Conservation (phyloP, 2,797 vertebrate species). For the Crocidura indochinensis region DNA sequence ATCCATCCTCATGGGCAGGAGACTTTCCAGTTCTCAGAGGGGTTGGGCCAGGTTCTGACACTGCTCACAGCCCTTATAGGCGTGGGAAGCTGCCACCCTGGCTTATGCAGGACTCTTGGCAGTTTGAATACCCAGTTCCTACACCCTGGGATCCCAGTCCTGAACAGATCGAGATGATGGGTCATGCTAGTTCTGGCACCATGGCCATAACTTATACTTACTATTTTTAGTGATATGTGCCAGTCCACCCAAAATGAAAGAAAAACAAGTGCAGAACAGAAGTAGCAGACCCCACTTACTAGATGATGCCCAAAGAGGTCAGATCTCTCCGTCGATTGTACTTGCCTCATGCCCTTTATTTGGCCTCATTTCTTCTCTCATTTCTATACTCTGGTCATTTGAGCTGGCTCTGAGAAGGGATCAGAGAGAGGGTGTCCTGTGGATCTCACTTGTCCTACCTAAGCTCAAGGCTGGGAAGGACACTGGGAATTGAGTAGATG, state of each 20-base stretch:
- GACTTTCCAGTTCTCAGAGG: constrained; percentile 13
- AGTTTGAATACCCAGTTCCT: not conserved
- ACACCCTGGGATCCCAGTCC: not conserved
- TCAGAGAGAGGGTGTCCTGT: not conserved
- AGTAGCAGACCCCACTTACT: not conserved
- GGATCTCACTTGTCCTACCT: not conserved
- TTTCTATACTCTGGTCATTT: not conserved
- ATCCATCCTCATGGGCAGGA: not conserved
- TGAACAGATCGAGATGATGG: not conserved
- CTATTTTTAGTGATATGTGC: not conserved
- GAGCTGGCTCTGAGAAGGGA: not conserved
- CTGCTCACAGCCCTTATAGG: not conserved
- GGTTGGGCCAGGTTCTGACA: not conserved
- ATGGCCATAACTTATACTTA: not conserved
- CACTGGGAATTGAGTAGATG: too few relatives aligned
- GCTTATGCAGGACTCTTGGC: not conserved
- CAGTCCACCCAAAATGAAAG: not conserved
- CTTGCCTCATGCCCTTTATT: not conserved
- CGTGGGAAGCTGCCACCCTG: not conserved
- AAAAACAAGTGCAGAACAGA: not conserved
- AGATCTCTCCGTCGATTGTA: too few relatives aligned
- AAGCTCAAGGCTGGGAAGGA: not conserved
- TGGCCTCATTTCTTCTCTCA: not conserved
- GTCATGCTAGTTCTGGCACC: too few relatives aligned
- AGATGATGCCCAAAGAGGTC: not conserved